A percentile compares a stretch with the other conserved stretches of the same genome.
Evolutionary conservation across 1,140 invertebrate species (phyloP).

Genomic region (Daktulosphaira vitifoliae): DNA sequence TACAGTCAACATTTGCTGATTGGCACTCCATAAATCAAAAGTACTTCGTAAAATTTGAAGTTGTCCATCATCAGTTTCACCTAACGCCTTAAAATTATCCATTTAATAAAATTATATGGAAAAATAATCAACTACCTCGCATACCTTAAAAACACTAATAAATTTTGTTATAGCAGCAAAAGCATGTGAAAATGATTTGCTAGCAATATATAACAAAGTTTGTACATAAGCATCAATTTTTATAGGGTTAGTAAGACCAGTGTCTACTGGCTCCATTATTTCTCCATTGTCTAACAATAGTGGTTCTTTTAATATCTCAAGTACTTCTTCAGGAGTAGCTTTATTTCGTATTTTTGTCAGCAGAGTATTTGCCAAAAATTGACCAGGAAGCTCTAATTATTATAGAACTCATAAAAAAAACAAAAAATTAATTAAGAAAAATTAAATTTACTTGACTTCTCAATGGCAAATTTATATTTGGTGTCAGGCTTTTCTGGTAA

Average conservation of each 20-base stretch:
- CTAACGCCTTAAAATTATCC: slow-evolving; percentile 56
- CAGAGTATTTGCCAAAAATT: slow-evolving; percentile 48
- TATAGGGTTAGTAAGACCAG: slow-evolving; percentile 65
- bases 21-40: slow-evolving; percentile 86
- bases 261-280: slow-evolving; percentile 30
- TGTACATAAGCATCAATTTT: slow-evolving; percentile 97
- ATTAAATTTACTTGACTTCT: slow-evolving; percentile 60
- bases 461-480: slow-evolving; percentile 72
- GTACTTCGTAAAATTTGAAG: slow-evolving; percentile 88
- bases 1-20: slow-evolving; percentile 95
- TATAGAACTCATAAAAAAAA: neutral
- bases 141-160: slow-evolving; percentile 83
- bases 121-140: neutral
- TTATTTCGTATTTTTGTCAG: slow-evolving; percentile 77
- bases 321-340: slow-evolving; percentile 79
- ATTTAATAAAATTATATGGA: neutral
- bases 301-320: slow-evolving; percentile 77
- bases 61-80: slow-evolving; percentile 90
- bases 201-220: slow-evolving; percentile 83
- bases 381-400: slow-evolving; percentile 53
- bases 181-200: slow-evolving; percentile 95
- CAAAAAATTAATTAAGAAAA: neutral
- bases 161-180: slow-evolving; percentile 97
- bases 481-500: slow-evolving; percentile 70
- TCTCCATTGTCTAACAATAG: slow-evolving; percentile 60